Percentiles rank a stretch among this genome's conserved stretches.
Conservation (phyloP, 2,113 vertebrate species). For the Macaca nemestrina region DNA sequence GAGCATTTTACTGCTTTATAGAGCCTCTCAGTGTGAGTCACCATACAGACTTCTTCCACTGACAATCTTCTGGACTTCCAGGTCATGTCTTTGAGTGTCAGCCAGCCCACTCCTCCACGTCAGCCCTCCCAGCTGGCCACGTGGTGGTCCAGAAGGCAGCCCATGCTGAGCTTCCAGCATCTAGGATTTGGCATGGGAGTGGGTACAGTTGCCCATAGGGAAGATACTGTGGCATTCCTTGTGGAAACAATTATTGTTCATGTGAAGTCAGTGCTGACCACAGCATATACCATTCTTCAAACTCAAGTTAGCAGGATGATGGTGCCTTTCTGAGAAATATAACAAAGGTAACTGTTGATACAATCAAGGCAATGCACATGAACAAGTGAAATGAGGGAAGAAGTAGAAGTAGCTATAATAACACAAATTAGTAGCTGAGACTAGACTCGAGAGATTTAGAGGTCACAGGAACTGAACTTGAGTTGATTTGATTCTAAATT, state of each 20-base stretch:
- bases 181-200: background rate
- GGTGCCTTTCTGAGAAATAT: background rate
- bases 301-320: background rate
- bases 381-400: background rate
- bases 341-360: background rate
- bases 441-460: background rate
- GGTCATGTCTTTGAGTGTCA: background rate
- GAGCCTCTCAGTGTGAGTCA: background rate
- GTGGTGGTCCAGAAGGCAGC: background rate
- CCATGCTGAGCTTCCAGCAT: background rate
- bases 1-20: background rate
- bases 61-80: background rate
- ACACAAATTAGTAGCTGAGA: background rate
- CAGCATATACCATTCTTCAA: background rate
- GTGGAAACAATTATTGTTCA: background rate
- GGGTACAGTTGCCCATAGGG: background rate
- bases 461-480: background rate
- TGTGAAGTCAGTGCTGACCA: background rate
- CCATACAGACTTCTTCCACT: background rate
- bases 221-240: background rate
- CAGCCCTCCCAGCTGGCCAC: too few species aligned
- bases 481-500: background rate
- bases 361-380: background rate
- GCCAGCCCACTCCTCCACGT: background rate
- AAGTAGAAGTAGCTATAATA: background rate